Evolutionary conservation across 2,797 vertebrate genomes (phyloP).

Genomic region (Cygnus olor): DNA sequence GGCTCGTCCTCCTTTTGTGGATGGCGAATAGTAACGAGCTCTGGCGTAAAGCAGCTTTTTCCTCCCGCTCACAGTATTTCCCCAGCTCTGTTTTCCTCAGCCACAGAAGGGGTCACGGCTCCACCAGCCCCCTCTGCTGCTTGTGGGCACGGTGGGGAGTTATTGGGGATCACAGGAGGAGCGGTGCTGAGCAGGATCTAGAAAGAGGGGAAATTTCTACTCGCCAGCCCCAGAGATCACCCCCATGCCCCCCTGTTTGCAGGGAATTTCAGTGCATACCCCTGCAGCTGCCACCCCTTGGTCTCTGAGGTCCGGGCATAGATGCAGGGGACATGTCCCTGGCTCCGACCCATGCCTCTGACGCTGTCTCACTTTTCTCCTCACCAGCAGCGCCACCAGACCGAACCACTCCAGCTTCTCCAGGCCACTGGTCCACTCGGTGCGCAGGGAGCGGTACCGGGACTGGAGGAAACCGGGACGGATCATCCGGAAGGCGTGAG

Average conservation of each 20-base stretch:
- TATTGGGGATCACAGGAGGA: background rate
- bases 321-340: background rate
- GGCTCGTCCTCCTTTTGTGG: background rate
- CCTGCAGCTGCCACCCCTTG: fast-evolving
- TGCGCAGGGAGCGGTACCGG: slow-evolving; percentile 68
- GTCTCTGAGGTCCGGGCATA: background rate
- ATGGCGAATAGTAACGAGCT: slow-evolving; percentile 22
- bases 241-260: too few relatives aligned
- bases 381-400: background rate
- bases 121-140: fast-evolving
- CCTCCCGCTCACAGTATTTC: slow-evolving; percentile 49
- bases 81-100: background rate
- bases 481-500: slow-evolving; percentile 88
- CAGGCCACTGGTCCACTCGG: slow-evolving; percentile 62
- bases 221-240: background rate
- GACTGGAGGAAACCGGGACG: slow-evolving; percentile 85
- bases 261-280: background rate
- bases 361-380: background rate
- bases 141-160: fast-evolving
- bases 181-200: background rate
- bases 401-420: slow-evolving; percentile 69
- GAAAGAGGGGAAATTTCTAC: background rate
- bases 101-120: background rate
- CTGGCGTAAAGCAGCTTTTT: slow-evolving; percentile 6
- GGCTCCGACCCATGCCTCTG: background rate